phyloP scores from a whole-genome alignment of 2,888 invertebrate species.

The Andricus quercusramuli region DNA sequence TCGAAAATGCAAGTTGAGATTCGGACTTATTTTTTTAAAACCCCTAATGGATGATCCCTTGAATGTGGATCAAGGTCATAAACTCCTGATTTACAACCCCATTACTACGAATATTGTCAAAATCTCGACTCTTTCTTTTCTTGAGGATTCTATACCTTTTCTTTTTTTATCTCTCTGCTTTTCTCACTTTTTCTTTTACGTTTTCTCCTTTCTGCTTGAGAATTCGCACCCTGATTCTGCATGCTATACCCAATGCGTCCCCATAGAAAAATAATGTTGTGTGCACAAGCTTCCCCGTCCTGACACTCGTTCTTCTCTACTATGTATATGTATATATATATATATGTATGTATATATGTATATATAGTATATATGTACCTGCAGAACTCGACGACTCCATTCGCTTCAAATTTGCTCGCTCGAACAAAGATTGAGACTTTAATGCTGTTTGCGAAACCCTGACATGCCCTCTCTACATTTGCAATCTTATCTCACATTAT shows the following conservation, averaged over 20 bases:
- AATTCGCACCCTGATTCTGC: slow-evolving; percentile 30
- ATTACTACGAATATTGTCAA: neutral
- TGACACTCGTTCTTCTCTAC: slow-evolving; percentile 44
- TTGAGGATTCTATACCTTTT: neutral
- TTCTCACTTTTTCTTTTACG: neutral
- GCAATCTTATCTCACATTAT: slow-evolving; percentile 41
- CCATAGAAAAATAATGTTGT: slow-evolving; percentile 71
- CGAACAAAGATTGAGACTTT: slow-evolving; percentile 71
- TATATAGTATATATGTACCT: slow-evolving; percentile 41
- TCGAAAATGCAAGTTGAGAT: no score
- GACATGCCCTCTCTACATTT: slow-evolving; percentile 43
- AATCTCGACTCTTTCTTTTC: neutral
- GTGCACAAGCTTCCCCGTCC: slow-evolving; percentile 64
- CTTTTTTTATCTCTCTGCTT: neutral
- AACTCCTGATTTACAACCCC: neutral
- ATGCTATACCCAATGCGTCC: slow-evolving; percentile 52
- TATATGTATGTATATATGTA: slow-evolving; percentile 11
- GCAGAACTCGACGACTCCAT: slow-evolving; percentile 47
- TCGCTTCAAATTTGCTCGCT: slow-evolving; percentile 62
- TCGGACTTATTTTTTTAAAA: no score
- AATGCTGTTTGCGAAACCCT: slow-evolving; percentile 67
- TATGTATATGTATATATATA: slow-evolving; percentile 19
- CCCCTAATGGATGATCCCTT: no score
- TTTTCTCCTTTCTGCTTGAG: slow-evolving; percentile 11
- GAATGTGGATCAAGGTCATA: no score